These are phyloP conservation scores for Apodemia zela DNA, from an alignment of 2,888 invertebrate species.

Conservation along the genomic window DNA sequence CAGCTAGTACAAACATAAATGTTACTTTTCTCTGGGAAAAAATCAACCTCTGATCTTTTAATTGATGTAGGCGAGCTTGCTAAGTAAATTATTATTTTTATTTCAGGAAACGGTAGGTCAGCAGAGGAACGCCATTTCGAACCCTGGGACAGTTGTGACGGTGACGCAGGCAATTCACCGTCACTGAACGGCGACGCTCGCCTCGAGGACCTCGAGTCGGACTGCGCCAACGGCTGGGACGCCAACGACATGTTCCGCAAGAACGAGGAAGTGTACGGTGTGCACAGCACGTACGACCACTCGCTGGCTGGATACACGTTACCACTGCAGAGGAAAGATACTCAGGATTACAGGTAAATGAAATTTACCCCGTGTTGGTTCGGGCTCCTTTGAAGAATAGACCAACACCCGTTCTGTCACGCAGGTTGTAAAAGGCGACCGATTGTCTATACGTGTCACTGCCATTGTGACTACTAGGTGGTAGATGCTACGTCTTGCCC, in stretches of 20 bases:
- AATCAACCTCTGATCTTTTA: no score
- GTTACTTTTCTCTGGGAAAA: no score
- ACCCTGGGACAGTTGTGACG: conserved; percentile 90
- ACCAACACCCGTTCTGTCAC: no score
- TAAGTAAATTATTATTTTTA: neutral
- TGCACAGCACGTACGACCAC: conserved; percentile 95
- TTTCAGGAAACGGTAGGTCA: conserved; percentile 60
- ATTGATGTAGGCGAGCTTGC: no score
- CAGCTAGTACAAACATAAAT: no score
- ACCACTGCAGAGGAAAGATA: conserved; percentile 90
- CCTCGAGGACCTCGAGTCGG: conserved; percentile 85
- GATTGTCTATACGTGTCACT: no score
- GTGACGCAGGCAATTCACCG: conserved; percentile 66
- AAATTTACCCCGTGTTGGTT: no score
- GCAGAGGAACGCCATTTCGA: conserved; percentile 89
- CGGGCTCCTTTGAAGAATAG: no score
- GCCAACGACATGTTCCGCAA: conserved; percentile 97
- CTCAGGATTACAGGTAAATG: conserved; percentile 90
- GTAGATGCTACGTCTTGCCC: no score
- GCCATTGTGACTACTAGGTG: no score
- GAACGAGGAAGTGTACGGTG: conserved; percentile 94
- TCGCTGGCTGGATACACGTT: conserved; percentile 95
- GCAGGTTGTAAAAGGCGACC: no score
- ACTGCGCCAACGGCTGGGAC: conserved; percentile 96
- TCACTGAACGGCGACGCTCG: conserved; percentile 81